Conservation (phyloP, 2,113 vertebrate species). For the Cephalopterus ornatus region DNA sequence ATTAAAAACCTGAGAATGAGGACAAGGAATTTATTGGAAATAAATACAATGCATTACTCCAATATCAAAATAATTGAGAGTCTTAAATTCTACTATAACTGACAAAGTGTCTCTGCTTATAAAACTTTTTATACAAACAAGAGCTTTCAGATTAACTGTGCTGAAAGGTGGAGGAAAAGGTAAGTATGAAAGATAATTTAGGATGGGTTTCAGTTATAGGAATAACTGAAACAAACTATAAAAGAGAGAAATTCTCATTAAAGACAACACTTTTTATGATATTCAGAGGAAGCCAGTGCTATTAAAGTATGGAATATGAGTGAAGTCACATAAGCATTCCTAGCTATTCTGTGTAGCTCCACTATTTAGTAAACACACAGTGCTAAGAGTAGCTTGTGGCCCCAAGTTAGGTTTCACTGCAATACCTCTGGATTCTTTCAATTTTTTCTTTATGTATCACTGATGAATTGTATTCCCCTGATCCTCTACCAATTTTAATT, state of each 20-base stretch:
- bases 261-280: fast-evolving
- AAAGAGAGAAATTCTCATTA: neutral
- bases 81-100: neutral
- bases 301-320: neutral
- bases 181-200: neutral
- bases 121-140: neutral
- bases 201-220: neutral
- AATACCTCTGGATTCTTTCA: fast-evolving
- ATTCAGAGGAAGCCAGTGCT: neutral
- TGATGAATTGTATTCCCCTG: neutral
- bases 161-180: neutral
- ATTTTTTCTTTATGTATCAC: neutral
- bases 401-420: neutral
- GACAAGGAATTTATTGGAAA: neutral
- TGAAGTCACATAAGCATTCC: neutral
- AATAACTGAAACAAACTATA: neutral
- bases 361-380: neutral
- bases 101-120: neutral
- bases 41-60: neutral
- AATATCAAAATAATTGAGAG: neutral
- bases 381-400: neutral
- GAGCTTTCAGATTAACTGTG: neutral
- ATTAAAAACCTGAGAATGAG: neutral
- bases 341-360: neutral
- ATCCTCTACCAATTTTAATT: neutral